Evolutionary conservation across 2,888 invertebrate species (phyloP).

Genomic region (Drosophila leonis): DNA sequence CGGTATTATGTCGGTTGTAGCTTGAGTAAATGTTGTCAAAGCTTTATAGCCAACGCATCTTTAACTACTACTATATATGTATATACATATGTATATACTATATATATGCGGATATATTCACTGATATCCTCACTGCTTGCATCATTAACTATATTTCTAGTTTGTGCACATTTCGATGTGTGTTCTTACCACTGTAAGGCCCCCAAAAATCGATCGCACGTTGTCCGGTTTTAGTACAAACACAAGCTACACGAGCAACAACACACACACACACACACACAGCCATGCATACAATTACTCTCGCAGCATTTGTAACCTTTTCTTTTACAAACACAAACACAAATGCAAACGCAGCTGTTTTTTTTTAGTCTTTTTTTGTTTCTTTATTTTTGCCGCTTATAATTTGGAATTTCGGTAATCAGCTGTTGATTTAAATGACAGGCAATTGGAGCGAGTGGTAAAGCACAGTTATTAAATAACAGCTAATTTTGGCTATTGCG

Average conservation of each 20-base stretch:
- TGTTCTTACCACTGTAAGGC: slow-evolving; percentile 42
- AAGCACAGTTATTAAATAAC: slow-evolving; percentile 4
- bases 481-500: slow-evolving; percentile 2
- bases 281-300: slow-evolving; percentile 30
- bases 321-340: slow-evolving; percentile 24
- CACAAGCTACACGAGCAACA: slow-evolving; percentile 36
- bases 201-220: slow-evolving; percentile 74
- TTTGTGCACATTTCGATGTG: slow-evolving; percentile 4
- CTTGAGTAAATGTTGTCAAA: slow-evolving; percentile 32
- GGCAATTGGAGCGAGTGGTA: slow-evolving; percentile 5
- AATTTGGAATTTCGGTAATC: slow-evolving; percentile 33
- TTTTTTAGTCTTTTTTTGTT: slow-evolving; percentile 24
- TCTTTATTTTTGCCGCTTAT: slow-evolving; percentile 41
- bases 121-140: not conserved
- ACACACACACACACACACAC: slow-evolving; percentile 20
- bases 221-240: slow-evolving; percentile 53
- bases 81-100: too few relatives aligned
- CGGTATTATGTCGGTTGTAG: slow-evolving; percentile 4
- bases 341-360: slow-evolving; percentile 59
- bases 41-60: slow-evolving; percentile 29
- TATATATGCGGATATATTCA: not conserved
- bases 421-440: slow-evolving; percentile 41
- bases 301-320: slow-evolving; percentile 15
- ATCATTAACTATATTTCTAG: slow-evolving; percentile 2
- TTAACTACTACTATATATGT: not conserved